Evolutionary conservation across 1,140 invertebrate genomes (phyloP), one percentile per base, ranked within the genome.

Genomic region (Drosophila jambulina): DNA sequence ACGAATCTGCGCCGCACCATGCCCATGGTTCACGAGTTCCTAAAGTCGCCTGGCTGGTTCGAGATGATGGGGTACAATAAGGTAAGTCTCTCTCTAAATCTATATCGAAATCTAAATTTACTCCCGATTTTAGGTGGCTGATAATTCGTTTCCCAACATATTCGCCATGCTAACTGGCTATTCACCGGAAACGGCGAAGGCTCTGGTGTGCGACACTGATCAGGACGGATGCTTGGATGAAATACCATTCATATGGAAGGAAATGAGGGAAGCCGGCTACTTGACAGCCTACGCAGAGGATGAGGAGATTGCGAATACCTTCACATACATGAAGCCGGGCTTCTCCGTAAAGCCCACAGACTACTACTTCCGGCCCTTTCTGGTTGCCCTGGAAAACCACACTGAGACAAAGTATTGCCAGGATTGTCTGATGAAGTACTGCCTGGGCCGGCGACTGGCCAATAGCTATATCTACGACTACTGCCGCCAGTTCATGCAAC

Each of bases 271-370:
- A 32, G 93, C 94, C 3, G 95, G 96, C 3, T 98, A 96, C 82
- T 93, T 95, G 3, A 98, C 98, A 0, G 95, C 95, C 1, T 96
- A 96, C 67, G 96, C 95, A 0, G 97, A 98, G 93, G 97, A 98
- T 91, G 93, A 94, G 23, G 94, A 95, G 0, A 91, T 93, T 13
- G 95, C 97, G 13, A 95, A 95, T 13, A 96, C 96, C 2, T 98
- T 98, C 80, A 97, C 97, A 91, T 98, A 96, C 91, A 81, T 95
- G 4, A 96, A 96, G 86, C 93, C 94, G 19, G 97, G 97, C 1
- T 98, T 98, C 82, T 92, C 94, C 2, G 93, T 95, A 25, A 95
- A 95, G 29, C 97, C 98, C 0, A 97, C 96, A 0, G 96, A 98
- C 92, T 98, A 97, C 84, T 98, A 97, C 75, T 94, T 96, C 36